Evolutionary conservation across 2,888 invertebrate species (phyloP).

Genomic region (Blera fallax): DNA sequence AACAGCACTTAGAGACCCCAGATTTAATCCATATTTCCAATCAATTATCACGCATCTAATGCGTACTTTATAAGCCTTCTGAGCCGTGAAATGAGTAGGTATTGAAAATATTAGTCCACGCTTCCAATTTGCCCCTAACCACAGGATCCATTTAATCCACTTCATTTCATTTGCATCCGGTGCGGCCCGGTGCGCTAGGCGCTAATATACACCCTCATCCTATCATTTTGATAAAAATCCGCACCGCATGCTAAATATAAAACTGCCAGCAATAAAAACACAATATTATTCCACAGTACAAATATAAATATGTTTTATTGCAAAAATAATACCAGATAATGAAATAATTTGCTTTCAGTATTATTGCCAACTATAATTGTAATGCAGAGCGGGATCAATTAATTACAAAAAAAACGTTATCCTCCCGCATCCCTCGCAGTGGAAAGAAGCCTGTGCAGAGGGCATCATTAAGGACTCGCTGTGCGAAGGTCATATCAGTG

Average conservation of each 20-base stretch:
- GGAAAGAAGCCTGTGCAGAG: background rate
- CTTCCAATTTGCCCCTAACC: background rate
- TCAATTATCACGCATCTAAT: background rate
- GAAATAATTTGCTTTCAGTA: slow-evolving; percentile 64
- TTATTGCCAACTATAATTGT: slow-evolving; percentile 62
- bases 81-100: slow-evolving; percentile 8
- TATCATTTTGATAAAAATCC: slow-evolving; percentile 45
- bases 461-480: background rate
- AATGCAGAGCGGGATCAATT: slow-evolving; percentile 58
- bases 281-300: background rate
- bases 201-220: too few species aligned
- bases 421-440: background rate
- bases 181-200: background rate
- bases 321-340: slow-evolving; percentile 55
- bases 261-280: background rate
- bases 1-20: background rate
- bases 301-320: slow-evolving; percentile 47
- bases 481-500: slow-evolving; percentile 9
- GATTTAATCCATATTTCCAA: background rate
- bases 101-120: slow-evolving; percentile 4
- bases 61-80: background rate
- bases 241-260: slow-evolving; percentile 23
- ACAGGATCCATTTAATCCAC: slow-evolving; percentile 22
- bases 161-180: slow-evolving; percentile 8
- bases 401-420: slow-evolving; percentile 31